A percentile compares a stretch with the other conserved stretches of the same genome.
phyloP scores from a whole-genome alignment of 2,113 vertebrate species.

The Alligator sinensis region DNA sequence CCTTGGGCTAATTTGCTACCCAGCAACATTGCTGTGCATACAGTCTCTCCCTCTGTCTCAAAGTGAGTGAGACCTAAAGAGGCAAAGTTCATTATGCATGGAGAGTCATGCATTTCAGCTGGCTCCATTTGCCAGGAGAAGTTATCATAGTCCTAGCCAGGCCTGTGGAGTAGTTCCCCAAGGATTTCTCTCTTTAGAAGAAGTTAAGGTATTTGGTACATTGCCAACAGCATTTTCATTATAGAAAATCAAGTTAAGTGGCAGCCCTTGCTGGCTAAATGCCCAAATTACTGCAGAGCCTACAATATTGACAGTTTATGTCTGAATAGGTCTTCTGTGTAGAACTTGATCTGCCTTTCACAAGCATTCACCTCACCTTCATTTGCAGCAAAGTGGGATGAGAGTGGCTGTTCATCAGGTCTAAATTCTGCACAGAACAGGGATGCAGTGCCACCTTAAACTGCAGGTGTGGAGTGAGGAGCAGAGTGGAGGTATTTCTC shows the following conservation, averaged over 20 bases:
- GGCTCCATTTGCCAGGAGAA: not conserved
- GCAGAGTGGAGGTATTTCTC: not conserved
- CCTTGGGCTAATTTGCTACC: conserved; percentile 5
- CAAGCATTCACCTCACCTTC: not conserved
- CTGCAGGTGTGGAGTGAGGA: not conserved
- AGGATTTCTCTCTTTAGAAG: not conserved
- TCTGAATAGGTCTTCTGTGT: not conserved
- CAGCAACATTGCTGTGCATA: not conserved
- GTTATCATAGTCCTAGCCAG: not conserved
- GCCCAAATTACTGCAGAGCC: conserved; percentile 6
- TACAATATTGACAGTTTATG: not conserved
- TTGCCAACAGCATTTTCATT: conserved; percentile 10
- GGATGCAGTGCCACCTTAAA: not conserved
- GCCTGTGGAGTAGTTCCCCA: not conserved
- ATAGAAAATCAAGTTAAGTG: not conserved
- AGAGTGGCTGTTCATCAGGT: not conserved
- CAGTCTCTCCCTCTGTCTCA: not conserved
- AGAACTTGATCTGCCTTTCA: not conserved
- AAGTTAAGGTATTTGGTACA: not conserved
- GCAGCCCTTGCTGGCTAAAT: not conserved
- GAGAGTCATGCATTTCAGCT: accelerated
- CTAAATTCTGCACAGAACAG: accelerated
- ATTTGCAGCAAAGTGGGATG: not conserved
- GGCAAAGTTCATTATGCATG: not conserved
- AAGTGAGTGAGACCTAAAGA: not conserved